Evolutionary conservation across 2,113 vertebrate genomes (phyloP), one percentile per base, ranked within the genome.

Genomic region (Lutjanus erythropterus): DNA sequence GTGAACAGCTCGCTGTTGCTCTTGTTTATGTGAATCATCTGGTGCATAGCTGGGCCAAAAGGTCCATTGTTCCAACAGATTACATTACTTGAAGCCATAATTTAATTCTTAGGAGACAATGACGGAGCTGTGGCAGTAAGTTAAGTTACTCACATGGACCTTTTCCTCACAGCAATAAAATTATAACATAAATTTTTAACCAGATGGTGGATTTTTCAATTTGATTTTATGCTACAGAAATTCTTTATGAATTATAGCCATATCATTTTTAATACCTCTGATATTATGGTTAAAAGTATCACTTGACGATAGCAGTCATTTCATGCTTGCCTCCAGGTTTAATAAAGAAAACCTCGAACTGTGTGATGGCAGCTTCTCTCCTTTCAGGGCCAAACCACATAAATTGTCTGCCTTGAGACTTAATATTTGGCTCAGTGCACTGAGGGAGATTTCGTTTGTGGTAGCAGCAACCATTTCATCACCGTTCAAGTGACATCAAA

Each of bases 401-500:
- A 87, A 89, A 83, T 76, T 31, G 88, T 89, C 84, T 78, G 76
- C 84, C 90, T 87, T 81, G 87, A 93, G 93, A 92, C 83, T 88
- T 73, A 86, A 86, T 82, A 71, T 78, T 85, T 89, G 93, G 90
- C 90, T 80, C 60, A 9, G 70, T 65, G 78, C 77, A 75, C 84
- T 78, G 83, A 91, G 79, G 52, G 79, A 80, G 79, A 88, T 89
- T 92, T 89, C 82, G 84, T 90, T 91, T 89, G 78, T 75, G 84
- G 75, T 69, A 49, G 55, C 73, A 52, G 69, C 60, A 58, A 83
- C 55, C 87, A 86, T 91, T 94, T 93, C 81, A 94, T 93, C 90
- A 62, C 44, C 46, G 79, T 80, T 91, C 92, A 91, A 88, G 78
- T 80, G 88, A 86, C 93, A 91, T 95, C 92, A 95, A 93, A 93